A percentile compares a stretch with the other conserved stretches of the same genome.
phyloP scores from a whole-genome alignment of 2,797 vertebrate genomes.

The Hippocampus kuda region DNA sequence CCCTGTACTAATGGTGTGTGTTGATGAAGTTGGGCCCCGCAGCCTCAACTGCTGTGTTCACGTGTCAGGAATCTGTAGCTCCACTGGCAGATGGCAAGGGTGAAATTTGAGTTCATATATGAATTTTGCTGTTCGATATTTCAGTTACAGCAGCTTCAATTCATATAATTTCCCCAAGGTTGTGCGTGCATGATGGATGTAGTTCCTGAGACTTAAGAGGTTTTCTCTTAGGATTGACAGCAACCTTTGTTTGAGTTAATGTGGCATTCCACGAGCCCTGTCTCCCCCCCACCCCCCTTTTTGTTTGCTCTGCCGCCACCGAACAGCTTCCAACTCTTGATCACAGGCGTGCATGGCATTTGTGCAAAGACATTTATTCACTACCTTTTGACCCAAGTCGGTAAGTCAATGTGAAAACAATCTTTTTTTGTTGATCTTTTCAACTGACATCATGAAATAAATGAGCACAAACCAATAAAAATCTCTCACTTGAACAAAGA shows the following conservation, averaged over 20 bases:
- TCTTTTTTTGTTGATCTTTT: no score
- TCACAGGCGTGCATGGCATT: not conserved
- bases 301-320: not conserved
- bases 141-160: no score
- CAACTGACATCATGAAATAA: no score
- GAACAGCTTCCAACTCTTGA: not conserved
- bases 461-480: no score
- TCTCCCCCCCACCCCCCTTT: not conserved
- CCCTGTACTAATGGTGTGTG: no score
- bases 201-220: not conserved
- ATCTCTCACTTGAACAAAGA: no score
- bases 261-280: not conserved
- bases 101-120: no score
- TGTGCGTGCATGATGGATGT: not conserved
- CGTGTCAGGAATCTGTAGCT: no score
- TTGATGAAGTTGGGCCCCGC: no score
- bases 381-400: not conserved
- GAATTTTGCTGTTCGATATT: no score
- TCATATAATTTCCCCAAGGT: not conserved
- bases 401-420: not conserved
- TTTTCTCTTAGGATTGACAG: not conserved
- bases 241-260: not conserved
- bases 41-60: no score
- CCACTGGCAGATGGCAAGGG: no score
- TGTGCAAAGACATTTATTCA: not conserved